These are phyloP conservation scores for Holacanthella duospinosa DNA, from an alignment of 2,888 invertebrate species.

Conservation along the genomic window DNA sequence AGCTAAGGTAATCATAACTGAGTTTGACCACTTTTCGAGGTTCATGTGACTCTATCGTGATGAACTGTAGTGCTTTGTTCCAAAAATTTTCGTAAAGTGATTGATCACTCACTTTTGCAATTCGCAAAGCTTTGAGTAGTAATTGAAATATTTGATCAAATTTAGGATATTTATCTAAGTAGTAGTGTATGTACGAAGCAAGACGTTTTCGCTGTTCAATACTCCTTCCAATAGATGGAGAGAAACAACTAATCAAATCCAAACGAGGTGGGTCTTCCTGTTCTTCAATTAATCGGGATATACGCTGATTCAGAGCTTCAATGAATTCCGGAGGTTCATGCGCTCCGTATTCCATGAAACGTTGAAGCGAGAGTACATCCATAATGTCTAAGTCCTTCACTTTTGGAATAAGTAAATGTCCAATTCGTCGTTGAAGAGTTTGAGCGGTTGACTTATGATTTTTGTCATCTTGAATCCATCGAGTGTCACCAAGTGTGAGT, in stretches of 20 bases:
- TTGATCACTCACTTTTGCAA: slow-evolving; percentile 14
- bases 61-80: slow-evolving; percentile 13
- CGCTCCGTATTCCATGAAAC: slow-evolving; percentile 18
- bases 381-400: slow-evolving; percentile 18
- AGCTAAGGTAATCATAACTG: slow-evolving; percentile 20
- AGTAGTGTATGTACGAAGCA: slow-evolving; percentile 10
- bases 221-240: slow-evolving; percentile 16
- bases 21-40: slow-evolving; percentile 15
- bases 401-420: slow-evolving; percentile 13
- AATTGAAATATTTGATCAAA: slow-evolving; percentile 15
- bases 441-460: neutral
- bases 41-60: neutral
- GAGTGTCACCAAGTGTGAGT: slow-evolving; percentile 11
- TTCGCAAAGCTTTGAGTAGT: slow-evolving; percentile 18
- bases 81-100: slow-evolving; percentile 23
- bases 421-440: slow-evolving; percentile 11
- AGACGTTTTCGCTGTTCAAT: slow-evolving; percentile 20
- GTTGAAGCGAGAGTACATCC: slow-evolving; percentile 25
- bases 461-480: neutral
- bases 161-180: slow-evolving; percentile 14
- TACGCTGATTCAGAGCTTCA: slow-evolving; percentile 19
- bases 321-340: slow-evolving; percentile 22
- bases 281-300: slow-evolving; percentile 22
- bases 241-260: slow-evolving; percentile 19
- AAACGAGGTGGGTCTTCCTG: slow-evolving; percentile 12